phyloP scores from a whole-genome alignment of 2,888 invertebrate genomes.

The Vanessa cardui region DNA sequence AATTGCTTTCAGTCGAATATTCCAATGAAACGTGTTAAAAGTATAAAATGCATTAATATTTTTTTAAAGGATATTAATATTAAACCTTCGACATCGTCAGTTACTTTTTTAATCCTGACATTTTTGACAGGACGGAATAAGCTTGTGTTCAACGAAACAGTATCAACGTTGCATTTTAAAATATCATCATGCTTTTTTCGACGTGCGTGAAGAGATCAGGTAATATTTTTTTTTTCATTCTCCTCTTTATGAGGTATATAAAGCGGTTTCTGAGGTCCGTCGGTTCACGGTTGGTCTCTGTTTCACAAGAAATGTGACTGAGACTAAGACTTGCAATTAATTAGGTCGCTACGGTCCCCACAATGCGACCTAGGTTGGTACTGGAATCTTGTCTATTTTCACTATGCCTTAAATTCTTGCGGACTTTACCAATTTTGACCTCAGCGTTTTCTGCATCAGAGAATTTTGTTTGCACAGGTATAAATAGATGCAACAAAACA shows the following conservation, averaged over 20 bases:
- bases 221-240: not conserved
- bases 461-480: not conserved
- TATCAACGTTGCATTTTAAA: not conserved
- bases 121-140: constrained; percentile 1
- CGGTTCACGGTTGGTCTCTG: constrained; percentile 7
- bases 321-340: constrained; percentile 34
- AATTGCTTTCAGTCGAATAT: too few species aligned
- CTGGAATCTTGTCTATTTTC: constrained; percentile 30
- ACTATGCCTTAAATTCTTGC: constrained; percentile 22
- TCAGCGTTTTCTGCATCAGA: not conserved
- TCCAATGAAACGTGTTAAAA: too few species aligned
- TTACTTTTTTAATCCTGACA: constrained; percentile 3
- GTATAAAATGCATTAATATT: too few species aligned
- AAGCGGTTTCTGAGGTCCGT: not conserved
- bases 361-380: constrained; percentile 24
- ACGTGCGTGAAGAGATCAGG: constrained; percentile 15
- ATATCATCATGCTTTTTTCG: constrained; percentile 15
- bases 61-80: not conserved
- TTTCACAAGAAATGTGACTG: constrained; percentile 32
- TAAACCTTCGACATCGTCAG: not conserved
- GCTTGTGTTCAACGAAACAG: not conserved
- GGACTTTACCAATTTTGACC: not conserved
- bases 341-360: constrained; percentile 31
- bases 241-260: not conserved
- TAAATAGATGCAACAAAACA: not conserved